Evolutionary conservation across 2,888 invertebrate species (phyloP), one percentile per base, ranked within the genome.

Genomic region (Pardosa pseudoannulata): DNA sequence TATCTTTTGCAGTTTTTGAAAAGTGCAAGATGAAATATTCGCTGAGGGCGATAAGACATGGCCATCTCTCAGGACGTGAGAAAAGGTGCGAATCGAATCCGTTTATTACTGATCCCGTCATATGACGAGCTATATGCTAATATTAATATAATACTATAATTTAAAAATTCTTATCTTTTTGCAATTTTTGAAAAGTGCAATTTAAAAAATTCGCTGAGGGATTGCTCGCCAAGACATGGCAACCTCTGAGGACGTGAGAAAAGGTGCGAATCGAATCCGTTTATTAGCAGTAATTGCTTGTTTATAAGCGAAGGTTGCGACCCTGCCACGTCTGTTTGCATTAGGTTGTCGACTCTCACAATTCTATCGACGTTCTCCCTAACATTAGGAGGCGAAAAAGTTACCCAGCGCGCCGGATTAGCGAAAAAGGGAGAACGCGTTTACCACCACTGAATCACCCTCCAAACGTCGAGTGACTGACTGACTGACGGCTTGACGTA

Each of bases 301-400:
- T 78, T 83, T 78, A 73, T 78, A 76, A 81, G 80, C 80, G 67
- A 68, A 73, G 80, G 80, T 72, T 71, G 67, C 72, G 72, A 56
- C 78, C 82, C 36, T 64, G 64, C 41, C 41, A 68, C 28, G 75
- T 50, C 71, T 78, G 83, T 68, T 78, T 72, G 73, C 83, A 46
- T 31, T 78, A 73, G 78, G 83, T 78, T 83, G 83, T 83, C 83
- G 78, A 83, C 83, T 75, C 64, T n/a, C 71, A 82, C 71, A 56
- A 23, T 56, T 56, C 56, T 16, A 56, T 56, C 56, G 23, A 23
- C 56, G 3, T 11, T 23, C 56, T 3, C 56, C 56, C 23, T 5
- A 16, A 23, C 23, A 56, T 56, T 56, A 56, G 56, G 56, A 56
- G 23, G 56, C 56, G 16, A 7, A 56, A 16, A 56, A 56, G 56